Evolutionary conservation across 2,888 invertebrate genomes (phyloP).

Genomic region (Tetramorium bicarinatum): DNA sequence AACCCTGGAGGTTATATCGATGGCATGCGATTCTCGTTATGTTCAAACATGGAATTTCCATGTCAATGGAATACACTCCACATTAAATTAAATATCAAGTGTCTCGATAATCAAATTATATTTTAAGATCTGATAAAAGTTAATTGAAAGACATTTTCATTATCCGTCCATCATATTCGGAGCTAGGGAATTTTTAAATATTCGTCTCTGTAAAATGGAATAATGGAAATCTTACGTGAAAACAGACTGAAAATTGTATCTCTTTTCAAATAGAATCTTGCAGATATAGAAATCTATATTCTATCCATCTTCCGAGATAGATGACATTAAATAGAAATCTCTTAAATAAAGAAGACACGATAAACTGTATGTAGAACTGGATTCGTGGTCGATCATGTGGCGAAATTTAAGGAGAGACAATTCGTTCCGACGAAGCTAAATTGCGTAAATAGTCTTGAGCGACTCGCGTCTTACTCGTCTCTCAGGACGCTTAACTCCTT

Average conservation of each 20-base stretch:
- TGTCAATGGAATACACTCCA: background rate
- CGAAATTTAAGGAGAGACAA: conserved; percentile 45
- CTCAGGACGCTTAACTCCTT: conserved; percentile 58
- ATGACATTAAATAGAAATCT: conserved; percentile 2
- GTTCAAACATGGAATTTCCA: background rate
- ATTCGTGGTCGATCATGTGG: background rate
- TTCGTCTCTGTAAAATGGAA: background rate
- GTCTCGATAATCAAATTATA: background rate
- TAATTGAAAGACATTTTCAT: background rate
- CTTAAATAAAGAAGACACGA: background rate
- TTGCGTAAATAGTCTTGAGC: conserved; percentile 69
- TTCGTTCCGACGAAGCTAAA: conserved; percentile 44
- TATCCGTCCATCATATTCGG: background rate
- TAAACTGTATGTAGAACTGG: background rate
- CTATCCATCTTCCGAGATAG: background rate
- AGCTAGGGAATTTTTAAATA: background rate
- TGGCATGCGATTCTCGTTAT: background rate
- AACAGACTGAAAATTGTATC: background rate
- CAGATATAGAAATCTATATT: background rate
- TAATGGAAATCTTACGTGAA: background rate
- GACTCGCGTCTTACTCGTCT: conserved; percentile 66
- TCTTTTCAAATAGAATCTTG: background rate
- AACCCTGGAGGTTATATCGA: background rate
- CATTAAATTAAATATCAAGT: background rate
- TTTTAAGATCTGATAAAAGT: background rate